These are phyloP conservation scores for Thaleichthys pacificus DNA, from an alignment of 2,797 vertebrate species.

Conservation along the genomic window DNA sequence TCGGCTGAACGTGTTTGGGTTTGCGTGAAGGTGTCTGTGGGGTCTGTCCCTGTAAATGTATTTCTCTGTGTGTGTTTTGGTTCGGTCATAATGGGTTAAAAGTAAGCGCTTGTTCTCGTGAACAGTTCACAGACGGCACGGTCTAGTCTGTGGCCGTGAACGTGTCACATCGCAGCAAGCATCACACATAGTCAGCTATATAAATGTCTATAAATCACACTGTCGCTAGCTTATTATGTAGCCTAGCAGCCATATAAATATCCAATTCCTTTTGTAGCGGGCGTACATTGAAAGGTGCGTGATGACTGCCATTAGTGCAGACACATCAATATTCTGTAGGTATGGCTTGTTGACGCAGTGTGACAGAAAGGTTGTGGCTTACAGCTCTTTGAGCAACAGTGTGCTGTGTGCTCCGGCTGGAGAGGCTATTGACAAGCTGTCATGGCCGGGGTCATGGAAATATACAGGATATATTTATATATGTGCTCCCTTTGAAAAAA, in stretches of 20 bases:
- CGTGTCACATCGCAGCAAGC: too few species aligned
- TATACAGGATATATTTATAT: constrained; percentile 24
- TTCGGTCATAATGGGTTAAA: background rate
- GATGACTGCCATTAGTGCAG: background rate
- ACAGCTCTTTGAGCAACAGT: constrained; percentile 54
- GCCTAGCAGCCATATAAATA: too few species aligned
- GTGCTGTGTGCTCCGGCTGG: constrained; percentile 35
- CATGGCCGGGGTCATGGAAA: constrained; percentile 56
- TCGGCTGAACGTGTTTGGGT: constrained; percentile 22
- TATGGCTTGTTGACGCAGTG: background rate
- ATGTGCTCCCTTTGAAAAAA: background rate
- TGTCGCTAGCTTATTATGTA: too few species aligned
- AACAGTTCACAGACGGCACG: background rate
- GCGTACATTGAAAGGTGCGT: background rate
- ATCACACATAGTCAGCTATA: too few species aligned
- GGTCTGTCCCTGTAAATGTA: background rate
- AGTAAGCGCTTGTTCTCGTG: background rate
- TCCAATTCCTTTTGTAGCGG: too few species aligned
- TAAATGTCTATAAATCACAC: too few species aligned
- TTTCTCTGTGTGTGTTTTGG: constrained; percentile 9
- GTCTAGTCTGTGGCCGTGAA: background rate
- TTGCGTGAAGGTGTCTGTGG: constrained; percentile 17
- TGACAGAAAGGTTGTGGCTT: constrained; percentile 25
- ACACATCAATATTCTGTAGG: background rate
- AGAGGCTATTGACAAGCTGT: constrained; percentile 55